Evolutionary conservation across 2,113 vertebrate genomes (phyloP), one percentile per base, ranked within the genome.

Genomic region (Oenanthe oenanthe): DNA sequence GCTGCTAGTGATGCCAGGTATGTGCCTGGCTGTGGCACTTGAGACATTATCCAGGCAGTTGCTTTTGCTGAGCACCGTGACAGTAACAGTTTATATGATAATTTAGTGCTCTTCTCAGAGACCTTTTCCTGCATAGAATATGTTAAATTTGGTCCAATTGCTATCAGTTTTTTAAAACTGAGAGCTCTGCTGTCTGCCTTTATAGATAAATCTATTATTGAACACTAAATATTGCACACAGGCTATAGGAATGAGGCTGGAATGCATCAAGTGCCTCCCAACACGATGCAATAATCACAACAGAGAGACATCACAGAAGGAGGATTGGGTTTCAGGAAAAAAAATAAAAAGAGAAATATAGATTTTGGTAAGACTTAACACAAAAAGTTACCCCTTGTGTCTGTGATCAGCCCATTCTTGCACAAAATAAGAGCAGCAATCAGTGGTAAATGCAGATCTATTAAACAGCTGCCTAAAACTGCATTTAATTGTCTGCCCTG

Each of bases 391-490:
- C 36, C 51, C 45, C 48, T 92, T 0, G 0, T 86, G 78, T 60
- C 75, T 94, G 72, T 48, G 93, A 92, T 86, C 92, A 94, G 89
- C 50, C 61, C 62, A 51, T 95, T 95, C 85, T 76, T 61, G 0
- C 60, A 60, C 60, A 60, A 93, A 93, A 93, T 92, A 92, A 95
- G 71, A 93, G 91, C 68, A 83, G 75, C 93, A 96, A 96, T 97
- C 89, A 96, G 72, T 88, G 88, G 88, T 80, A 93, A 96, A 94
- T 92, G 94, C 48, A 71, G 91, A 90, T 80, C 95, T 97, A 81
- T 96, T 96, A 95, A 95, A 96, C 88, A 97, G 92, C 94, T 97
- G 93, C 83, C 88, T 96, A 92, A 92, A 96, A 94, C 89, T 48
- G 75, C 94, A 92, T 93, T 95, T 95, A 93, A 93, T 92, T 96